Base-by-base conservation (phyloP, 2,113 vertebrate species). In the Procavia capensis region DNA sequence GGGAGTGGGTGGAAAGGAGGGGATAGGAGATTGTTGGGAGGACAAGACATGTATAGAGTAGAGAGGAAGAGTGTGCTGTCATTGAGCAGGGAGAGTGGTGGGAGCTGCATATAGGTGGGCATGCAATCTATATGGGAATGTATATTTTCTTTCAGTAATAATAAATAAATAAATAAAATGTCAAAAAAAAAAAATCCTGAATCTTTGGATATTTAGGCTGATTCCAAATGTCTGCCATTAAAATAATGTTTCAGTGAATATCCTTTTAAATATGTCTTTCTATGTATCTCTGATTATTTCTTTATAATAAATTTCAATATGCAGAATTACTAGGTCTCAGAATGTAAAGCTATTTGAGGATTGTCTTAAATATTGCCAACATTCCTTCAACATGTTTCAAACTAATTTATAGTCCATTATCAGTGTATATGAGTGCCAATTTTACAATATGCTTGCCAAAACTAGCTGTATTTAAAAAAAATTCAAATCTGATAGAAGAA, bases 381-480 rank as follows among this genome's bases (percentile, higher is more conserved):
- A 79, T 83, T 87, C 70, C 3, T 47, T 84, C n/a, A 89, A 78
- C 31, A 83, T 89, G 8, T 79, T 93, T 93, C 79, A 13, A 54
- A 85, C 25, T 75, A n/a, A 79, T 91, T 96, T 94, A 90, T 0
- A 92, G 20, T 68, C 39, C 41, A 92, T 88, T 86, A 78, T 66
- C 74, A 72, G 31, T n/a, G 54, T 82, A 88, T 68, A 75, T 90
- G 19, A 70, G 20, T 91, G 75, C 27, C 75, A 97, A 86, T 70
- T 92, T 88, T 11, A 89, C 3, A 91, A 85, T 54, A 13, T 83
- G 54, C 31, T 82, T 91, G 39, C 27, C 80, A 93, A 2, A 95
- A 63, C 27, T 84, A 94, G 14, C 47, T 57, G 43, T 20, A 54
- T 87, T 80, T 90, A 39, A 13, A 75, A 89, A 84, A 74, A 0